phyloP scores from a whole-genome alignment of 2,113 vertebrate species.

The Tinamus guttatus region DNA sequence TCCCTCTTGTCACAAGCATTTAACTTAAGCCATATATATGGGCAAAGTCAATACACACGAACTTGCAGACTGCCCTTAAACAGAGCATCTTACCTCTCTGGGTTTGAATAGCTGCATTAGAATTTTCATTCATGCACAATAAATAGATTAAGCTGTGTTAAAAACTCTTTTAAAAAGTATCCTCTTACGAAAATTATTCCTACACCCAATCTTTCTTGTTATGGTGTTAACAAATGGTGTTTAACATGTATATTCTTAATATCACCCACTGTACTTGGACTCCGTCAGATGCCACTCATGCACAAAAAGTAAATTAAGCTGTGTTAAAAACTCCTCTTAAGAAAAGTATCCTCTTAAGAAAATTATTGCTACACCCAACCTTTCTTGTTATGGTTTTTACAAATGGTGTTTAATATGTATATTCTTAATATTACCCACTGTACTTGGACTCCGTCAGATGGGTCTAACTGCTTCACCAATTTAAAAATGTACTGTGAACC shows the following conservation, averaged over 20 bases:
- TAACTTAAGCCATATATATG: not conserved
- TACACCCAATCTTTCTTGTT: not conserved
- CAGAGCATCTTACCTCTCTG: not conserved
- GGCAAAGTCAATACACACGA: not conserved
- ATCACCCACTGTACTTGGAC: fast-evolving
- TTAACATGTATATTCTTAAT: not conserved
- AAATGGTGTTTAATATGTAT: not conserved
- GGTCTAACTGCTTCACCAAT: not conserved
- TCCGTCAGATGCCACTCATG: not conserved
- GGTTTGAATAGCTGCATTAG: not conserved
- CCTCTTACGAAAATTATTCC: not conserved
- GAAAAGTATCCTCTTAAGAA: not conserved
- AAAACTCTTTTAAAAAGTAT: not conserved
- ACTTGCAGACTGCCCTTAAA: too few species aligned
- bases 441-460: fast-evolving
- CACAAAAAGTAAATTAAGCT: not conserved
- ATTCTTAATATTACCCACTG: fast-evolving
- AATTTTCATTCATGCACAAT: not conserved
- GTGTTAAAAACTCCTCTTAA: not conserved
- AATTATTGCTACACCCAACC: not conserved
- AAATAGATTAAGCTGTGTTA: not conserved
- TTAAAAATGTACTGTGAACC: not conserved
- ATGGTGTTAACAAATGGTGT: not conserved
- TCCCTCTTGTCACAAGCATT: not conserved
- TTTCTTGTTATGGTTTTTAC: not conserved